Evolutionary conservation across 2,888 invertebrate species (phyloP), one percentile per base, ranked within the genome.

Genomic region (Notodonta dromedarius): DNA sequence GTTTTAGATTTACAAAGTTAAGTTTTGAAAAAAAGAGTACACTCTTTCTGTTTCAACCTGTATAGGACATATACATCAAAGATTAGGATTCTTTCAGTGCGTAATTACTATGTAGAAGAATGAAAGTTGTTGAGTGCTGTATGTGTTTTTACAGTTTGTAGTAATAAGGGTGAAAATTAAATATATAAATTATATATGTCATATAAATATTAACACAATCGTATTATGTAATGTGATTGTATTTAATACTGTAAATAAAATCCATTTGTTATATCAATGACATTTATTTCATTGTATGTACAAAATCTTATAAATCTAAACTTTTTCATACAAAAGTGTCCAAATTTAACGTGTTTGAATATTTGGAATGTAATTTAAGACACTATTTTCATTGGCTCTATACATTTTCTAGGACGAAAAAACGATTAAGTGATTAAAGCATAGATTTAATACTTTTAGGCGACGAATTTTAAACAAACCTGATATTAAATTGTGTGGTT

Each of bases 221-320:
- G 44, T 39, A 50, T 32, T 39, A 11, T 32, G 9, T 12, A 55
- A 52, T 39, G 59, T 57, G 35, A 40, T 56, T 60, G 35, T 58
- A 50, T 48, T 40, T 6, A 42, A 61, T 57, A 35, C 2, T 75
- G 68, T 77, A 75, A 83, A 82, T 80, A 83, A 85, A 83, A 85
- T 73, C 62, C 66, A 71, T 74, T 77, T 63, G 66, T 84, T 89
- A 86, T 88, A 86, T 90, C 89, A 93, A 92, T 92, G 91, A 91
- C 93, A 93, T 93, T 93, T 93, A 93, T 93, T 91, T 91, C 87
- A 90, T 91, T 90, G 88, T 93, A 93, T 93, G 92, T 93, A 93
- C 93, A 93, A 93, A 93, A 93, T 88, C 93, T 93, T 92, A 92
- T 65, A 91, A 88, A 91, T 89, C 90, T 93, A 92, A 84, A 85